Conservation (phyloP, 2,888 invertebrate species). For the Drosophila recens region DNA sequence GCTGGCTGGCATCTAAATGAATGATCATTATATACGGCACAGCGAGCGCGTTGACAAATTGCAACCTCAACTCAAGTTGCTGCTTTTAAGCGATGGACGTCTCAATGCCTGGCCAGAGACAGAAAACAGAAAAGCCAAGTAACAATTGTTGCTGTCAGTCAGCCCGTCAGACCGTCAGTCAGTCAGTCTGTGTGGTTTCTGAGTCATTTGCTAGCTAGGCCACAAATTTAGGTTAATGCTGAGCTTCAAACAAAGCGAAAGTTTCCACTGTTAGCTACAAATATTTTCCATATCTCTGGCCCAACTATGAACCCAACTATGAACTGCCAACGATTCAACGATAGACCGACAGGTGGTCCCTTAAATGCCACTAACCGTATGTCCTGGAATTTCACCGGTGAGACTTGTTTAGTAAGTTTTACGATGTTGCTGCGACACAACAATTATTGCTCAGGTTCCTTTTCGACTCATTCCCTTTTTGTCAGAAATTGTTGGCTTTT, state of each 20-base stretch:
- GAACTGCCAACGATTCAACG: neutral
- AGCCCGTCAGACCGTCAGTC: conserved; percentile 1
- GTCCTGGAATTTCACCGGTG: conserved; percentile 73
- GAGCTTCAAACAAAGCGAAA: conserved; percentile 44
- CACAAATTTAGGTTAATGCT: conserved; percentile 73
- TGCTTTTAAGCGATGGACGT: conserved; percentile 55
- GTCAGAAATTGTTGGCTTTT: conserved; percentile 45
- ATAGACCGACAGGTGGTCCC: conserved; percentile 80
- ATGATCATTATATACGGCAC: conserved; percentile 71
- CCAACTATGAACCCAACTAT: neutral
- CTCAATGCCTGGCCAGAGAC: conserved; percentile 55
- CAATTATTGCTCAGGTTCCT: conserved; percentile 53
- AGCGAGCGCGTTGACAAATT: conserved; percentile 76
- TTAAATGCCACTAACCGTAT: conserved; percentile 71
- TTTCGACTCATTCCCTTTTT: conserved; percentile 25
- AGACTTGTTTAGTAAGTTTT: conserved; percentile 71
- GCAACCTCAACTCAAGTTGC: conserved; percentile 36
- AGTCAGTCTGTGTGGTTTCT: conserved; percentile 34
- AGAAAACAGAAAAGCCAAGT: conserved; percentile 26
- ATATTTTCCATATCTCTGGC: conserved; percentile 16
- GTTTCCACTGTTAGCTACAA: conserved; percentile 35
- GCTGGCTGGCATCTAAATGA: conserved; percentile 75
- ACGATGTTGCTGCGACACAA: conserved; percentile 55
- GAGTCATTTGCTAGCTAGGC: conserved; percentile 46
- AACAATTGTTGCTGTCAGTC: conserved; percentile 13